Evolutionary conservation across 2,888 invertebrate genomes (phyloP), one percentile per base, ranked within the genome.

Genomic region (Cataglyphis albicans): DNA sequence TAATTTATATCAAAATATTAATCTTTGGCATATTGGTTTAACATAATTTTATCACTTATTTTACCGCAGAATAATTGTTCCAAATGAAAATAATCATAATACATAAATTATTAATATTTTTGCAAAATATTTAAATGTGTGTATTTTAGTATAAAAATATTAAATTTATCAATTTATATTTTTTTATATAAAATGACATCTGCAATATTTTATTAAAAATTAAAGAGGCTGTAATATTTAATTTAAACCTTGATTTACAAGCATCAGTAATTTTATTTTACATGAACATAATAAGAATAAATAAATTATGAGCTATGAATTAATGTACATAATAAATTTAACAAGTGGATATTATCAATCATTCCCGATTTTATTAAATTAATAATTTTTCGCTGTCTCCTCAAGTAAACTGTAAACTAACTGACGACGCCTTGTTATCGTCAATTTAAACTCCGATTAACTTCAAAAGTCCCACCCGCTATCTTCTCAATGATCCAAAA

Each of bases 371-470:
- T 48, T 41, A 55, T 29, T 64, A 2, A 55, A 67, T 38, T 65
- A 65, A 76, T 65, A 65, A 76, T 67, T 68, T 68, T 4, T n/a
- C 2, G 35, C 12, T 15, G 9, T 38, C 3, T 67, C 1, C 3
- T 0, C 6, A 12, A 38, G 12, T 38, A 29, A 76, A 29, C 38
- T 18, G 4, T 52, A 7, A 41, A 18, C 15, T 68, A 76, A 68
- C 7, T 38, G 21, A 35, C 5, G 7, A 7, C 6, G 15, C 55
- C 55, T 67, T 67, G 25, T 29, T 44, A 18, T 67, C 41, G 29
- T 55, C 29, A 67, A 68, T 15, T 76, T 67, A 67, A 64, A 38
- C 55, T 25, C 18, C 29, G n/a, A 76, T 76, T 32, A 55, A 67
- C 29, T 57, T 1, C 6, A 10, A 1, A 29, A 67, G n/a, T 10